Evolutionary conservation across 2,888 invertebrate species (phyloP).

Genomic region (Leuctra nigra): DNA sequence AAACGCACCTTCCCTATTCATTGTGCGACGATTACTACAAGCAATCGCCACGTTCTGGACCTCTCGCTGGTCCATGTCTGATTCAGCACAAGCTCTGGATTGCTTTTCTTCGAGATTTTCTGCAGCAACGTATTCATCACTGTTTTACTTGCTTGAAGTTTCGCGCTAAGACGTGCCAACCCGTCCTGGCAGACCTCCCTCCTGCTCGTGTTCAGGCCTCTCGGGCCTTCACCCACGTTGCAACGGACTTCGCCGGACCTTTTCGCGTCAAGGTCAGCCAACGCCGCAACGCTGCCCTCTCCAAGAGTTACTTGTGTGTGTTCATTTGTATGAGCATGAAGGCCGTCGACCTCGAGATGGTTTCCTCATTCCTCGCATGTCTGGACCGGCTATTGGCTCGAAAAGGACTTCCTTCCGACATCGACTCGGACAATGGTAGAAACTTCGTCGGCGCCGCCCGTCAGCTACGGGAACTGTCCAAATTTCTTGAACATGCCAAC

Average conservation of each 20-base stretch:
- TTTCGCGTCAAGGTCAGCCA: not conserved
- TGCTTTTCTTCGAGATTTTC: not conserved
- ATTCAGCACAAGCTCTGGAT: conserved; percentile 3
- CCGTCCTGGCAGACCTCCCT: not conserved
- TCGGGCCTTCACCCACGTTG: not conserved
- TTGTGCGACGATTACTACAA: no score
- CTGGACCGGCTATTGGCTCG: no score
- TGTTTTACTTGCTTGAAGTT: not conserved
- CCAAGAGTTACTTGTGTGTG: conserved; percentile 11
- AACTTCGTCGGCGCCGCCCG: conserved; percentile 29
- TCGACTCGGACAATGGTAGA: not conserved
- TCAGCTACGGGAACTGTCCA: no score
- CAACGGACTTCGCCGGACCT: conserved; percentile 6
- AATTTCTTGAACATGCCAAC: no score
- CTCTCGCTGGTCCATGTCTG: not conserved
- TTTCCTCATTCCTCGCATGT: no score
- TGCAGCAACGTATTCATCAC: not conserved
- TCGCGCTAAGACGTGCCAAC: not conserved
- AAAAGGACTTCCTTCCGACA: not conserved
- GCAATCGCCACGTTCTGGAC: no score
- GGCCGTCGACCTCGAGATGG: conserved; percentile 30
- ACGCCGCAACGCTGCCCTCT: not conserved
- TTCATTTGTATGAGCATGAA: conserved; percentile 26
- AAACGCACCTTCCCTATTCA: no score
- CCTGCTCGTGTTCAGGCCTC: not conserved